Evolutionary conservation across 2,797 vertebrate genomes (phyloP).

Genomic region (Bucorvus abyssinicus): DNA sequence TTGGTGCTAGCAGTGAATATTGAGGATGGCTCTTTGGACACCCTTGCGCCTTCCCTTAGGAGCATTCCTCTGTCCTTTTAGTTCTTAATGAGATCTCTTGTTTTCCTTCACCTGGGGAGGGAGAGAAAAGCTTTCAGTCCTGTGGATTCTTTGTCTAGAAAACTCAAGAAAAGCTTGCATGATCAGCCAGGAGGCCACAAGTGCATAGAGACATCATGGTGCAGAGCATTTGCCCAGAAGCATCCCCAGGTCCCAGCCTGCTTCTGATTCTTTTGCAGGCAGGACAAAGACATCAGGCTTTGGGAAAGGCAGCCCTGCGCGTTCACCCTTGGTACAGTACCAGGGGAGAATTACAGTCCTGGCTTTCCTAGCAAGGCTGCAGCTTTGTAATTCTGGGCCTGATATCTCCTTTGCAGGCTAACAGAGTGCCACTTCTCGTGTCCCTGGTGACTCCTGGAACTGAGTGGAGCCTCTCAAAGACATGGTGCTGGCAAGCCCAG

Average conservation of each 20-base stretch:
- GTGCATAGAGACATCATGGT: neutral
- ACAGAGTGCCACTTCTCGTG: neutral
- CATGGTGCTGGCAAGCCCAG: neutral
- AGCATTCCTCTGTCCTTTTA: neutral
- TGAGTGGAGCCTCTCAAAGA: constrained; percentile 42
- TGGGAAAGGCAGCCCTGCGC: neutral
- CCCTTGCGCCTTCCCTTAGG: neutral
- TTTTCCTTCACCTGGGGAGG: neutral
- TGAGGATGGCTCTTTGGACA: neutral
- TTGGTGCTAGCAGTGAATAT: neutral
- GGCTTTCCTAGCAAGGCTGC: constrained; percentile 11
- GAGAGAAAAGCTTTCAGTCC: constrained; percentile 33
- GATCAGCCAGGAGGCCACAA: constrained; percentile 3
- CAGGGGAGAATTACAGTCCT: constrained; percentile 13
- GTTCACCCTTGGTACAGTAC: constrained; percentile 35
- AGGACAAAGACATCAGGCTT: neutral
- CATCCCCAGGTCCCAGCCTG: neutral
- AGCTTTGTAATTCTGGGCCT: constrained; percentile 19
- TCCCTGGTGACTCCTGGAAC: constrained; percentile 17
- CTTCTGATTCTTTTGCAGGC: neutral
- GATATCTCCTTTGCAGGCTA: constrained; percentile 32
- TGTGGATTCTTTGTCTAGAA: constrained; percentile 47
- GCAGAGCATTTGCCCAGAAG: neutral
- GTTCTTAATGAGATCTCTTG: neutral
- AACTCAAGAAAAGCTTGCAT: neutral